Base-by-base conservation (phyloP, 2,113 vertebrate genomes). In the Harpagus bidentatus region DNA sequence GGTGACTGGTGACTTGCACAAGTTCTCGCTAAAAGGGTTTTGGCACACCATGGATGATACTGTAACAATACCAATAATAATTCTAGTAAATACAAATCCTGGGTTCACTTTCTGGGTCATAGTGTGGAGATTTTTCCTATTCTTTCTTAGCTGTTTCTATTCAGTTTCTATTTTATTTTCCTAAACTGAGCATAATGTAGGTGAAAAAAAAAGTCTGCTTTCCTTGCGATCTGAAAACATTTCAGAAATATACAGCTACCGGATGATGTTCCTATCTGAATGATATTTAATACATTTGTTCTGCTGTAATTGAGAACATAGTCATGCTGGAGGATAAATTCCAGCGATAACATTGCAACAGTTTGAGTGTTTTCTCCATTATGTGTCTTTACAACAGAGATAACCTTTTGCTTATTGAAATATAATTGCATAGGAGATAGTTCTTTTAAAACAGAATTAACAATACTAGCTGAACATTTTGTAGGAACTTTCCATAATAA, bases 401-500 rank as follows among this genome's bases (percentile, higher is more conserved):
- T 97, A 98, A 98, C 97, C 97, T 98, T 97, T 98, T 95, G 93
- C 96, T 96, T 98, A 97, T 97, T 97, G 96, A 97, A 98, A 97
- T 94, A 96, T 94, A 97, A 97, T 97, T 98, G 91, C 69, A 76
- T 79, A 83, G 80, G 91, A 88, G 93, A 92, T 90, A 73, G 95
- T 65, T 95, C 92, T 95, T 97, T 98, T 97, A 95, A 95, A 97
- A 96, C 86, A 96, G 77, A 96, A 97, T 94, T 95, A 97, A 82
- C 91, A 96, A 89, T 74, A 88, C 74, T 74, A 89, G 74, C 93
- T 88, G 88, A 97, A 96, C n/a, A 69, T 96, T 96, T 94, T 77
- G 56, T 81, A 93, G 89, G 83, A 94, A 85, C 89, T 96, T 97
- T 95, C 95, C 28, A 28, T 90, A 96, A 95, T 81, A 95, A 84